Evolutionary conservation across 1,140 invertebrate species (phyloP), one percentile per base, ranked within the genome.

Genomic region (Cotesia glomerata): DNA sequence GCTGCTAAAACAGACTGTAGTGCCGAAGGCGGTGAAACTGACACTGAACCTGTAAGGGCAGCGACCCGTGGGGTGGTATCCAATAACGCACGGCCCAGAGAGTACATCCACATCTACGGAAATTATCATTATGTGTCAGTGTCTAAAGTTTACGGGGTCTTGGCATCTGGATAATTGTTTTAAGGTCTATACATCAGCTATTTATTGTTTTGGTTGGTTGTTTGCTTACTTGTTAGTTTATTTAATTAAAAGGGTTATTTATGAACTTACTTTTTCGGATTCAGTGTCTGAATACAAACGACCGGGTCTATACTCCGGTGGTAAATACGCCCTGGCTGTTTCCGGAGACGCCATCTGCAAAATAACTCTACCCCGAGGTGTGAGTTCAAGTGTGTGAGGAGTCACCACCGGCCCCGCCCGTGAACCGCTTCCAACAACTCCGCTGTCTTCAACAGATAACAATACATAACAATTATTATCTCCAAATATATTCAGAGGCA

Each of bases 61-160:
- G 88, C 88, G 71, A 84, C 82, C 78, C 88, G 84, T 16, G 85
- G 84, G 34, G 86, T 87, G 59, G 85, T 85, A 72, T 85, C 84
- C 74, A 87, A 76, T 78, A 90, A 80, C 35, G 89, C 89, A 67
- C 89, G 84, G 32, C 89, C 90, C 62, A 91, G 79, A 61, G 88
- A 89, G 76, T 87, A 90, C 79, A 91, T 90, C 89, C 89, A 90
- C 90, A 90, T 90, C 89, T 90, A 82, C 35, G 88, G 88, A 67
- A 78, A 76, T 73, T 73, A 14, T 68, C 74, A 61, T 69, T 71
- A 64, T 5, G 26, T 61, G 45, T 72, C 67, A 51, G 26, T 16
- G 59, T 45, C 39, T 45, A 45, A 5, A 45, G 39, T 45, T 11
- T 45, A 45, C 39, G 39, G 39, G 39, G 39, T 45, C 5, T 45